Conservation (phyloP, 2,113 vertebrate species). For the Australoheros scitulus region DNA sequence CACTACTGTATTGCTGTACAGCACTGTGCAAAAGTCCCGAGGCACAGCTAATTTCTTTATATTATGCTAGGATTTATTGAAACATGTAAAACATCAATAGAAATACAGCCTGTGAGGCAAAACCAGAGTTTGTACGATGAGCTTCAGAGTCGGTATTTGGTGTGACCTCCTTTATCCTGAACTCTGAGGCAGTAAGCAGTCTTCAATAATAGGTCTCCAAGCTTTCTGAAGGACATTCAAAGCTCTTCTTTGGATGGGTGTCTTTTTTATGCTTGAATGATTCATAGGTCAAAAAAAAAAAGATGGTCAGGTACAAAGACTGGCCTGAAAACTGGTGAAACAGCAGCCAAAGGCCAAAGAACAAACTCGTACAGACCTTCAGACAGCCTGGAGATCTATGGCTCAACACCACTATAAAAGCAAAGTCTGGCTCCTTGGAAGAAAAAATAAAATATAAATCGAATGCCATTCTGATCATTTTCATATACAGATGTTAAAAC, state of each 20-base stretch:
- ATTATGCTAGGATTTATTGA: background rate
- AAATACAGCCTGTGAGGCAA: background rate
- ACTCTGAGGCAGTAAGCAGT: background rate
- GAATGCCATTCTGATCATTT: too few species aligned
- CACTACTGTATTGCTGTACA: background rate
- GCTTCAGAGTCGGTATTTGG: background rate
- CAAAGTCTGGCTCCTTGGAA: background rate
- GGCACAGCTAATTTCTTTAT: background rate
- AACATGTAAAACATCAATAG: rapidly evolving
- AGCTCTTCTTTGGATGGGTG: too few species aligned
- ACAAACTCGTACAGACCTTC: background rate
- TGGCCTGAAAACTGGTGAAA: background rate
- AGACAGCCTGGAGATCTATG: background rate
- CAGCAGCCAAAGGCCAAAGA: too few species aligned
- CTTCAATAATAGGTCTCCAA: background rate
- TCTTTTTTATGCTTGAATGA: background rate
- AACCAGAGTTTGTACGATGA: background rate
- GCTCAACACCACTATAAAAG: background rate
- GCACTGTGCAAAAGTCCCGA: background rate
- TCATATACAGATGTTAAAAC: background rate
- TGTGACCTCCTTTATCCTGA: background rate
- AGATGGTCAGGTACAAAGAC: background rate
- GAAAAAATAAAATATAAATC: background rate
- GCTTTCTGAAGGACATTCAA: too few species aligned
- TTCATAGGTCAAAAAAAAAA: background rate